Evolutionary conservation across 53 echinoderm and acorn worm genomes (phyloP).

Genomic region (Luidia sarsii): DNA sequence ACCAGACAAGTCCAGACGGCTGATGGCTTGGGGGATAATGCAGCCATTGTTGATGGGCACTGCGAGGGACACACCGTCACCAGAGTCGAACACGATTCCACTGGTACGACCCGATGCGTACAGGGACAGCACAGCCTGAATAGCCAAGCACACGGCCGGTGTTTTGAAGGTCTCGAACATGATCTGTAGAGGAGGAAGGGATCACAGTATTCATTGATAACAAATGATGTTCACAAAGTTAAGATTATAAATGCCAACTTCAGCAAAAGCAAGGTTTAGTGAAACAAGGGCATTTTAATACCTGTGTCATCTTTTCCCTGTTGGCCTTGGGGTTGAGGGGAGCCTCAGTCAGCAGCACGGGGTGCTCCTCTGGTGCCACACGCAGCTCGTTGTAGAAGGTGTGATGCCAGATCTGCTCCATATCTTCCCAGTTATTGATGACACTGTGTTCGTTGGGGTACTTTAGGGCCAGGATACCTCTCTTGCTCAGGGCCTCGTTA

Average conservation of each 20-base stretch:
- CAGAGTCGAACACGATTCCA: conserved; percentile 87
- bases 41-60: conserved; percentile 92
- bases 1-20: conserved; percentile 75
- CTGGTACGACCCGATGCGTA: conserved; percentile 89
- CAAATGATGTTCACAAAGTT: neutral
- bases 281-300: conserved; percentile 4
- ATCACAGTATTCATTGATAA: too few relatives aligned
- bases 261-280: neutral
- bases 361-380: conserved; percentile 99
- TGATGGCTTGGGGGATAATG: conserved; percentile 85
- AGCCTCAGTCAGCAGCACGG: conserved; percentile 96
- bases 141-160: conserved; percentile 75
- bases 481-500: conserved; percentile 97
- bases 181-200: conserved; percentile 74
- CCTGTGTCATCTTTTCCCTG: conserved; percentile 99
- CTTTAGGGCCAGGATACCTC: conserved; percentile 94
- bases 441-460: conserved; percentile 99
- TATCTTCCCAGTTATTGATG: conserved; percentile 98
- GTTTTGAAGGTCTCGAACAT: conserved; percentile 95
- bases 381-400: conserved; percentile 99
- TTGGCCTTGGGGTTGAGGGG: conserved; percentile 99
- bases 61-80: conserved; percentile 90
- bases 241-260: neutral
- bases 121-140: conserved; percentile 93
- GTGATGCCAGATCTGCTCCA: conserved; percentile 99